Evolutionary conservation across 2,113 vertebrate species (phyloP).

Genomic region (Apodemus sylvaticus): DNA sequence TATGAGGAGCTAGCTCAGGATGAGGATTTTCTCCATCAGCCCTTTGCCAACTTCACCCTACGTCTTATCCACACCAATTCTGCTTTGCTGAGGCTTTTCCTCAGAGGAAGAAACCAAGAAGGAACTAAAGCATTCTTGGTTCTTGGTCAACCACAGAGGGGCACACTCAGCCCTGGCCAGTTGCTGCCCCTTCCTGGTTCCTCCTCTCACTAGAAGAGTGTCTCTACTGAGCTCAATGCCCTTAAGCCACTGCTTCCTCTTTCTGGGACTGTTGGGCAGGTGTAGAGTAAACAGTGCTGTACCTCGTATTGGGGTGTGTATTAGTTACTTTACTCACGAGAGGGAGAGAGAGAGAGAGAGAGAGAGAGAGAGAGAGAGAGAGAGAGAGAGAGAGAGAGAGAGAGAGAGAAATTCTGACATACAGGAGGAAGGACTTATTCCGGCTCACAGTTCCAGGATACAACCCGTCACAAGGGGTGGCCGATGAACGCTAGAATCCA

Average conservation of each 20-base stretch:
- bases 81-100: neutral
- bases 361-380: too few relatives aligned
- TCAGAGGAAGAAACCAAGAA: neutral
- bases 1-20: neutral
- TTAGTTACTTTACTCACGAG: neutral
- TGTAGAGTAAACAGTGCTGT: neutral
- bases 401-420: too few relatives aligned
- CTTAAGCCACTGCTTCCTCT: slow-evolving; percentile 7
- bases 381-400: too few relatives aligned
- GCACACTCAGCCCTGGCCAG: neutral
- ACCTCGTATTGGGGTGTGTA: neutral
- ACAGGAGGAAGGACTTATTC: neutral
- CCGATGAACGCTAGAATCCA: neutral
- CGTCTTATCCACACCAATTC: neutral
- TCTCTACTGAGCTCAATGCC: neutral
- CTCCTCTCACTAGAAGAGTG: neutral
- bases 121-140: neutral
- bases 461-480: neutral
- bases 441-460: neutral
- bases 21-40: accelerated
- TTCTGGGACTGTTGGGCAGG: neutral
- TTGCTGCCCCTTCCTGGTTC: slow-evolving; percentile 11
- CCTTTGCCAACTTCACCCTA: neutral
- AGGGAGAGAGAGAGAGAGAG: too few relatives aligned
- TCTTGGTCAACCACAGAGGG: neutral